Base-by-base conservation (phyloP, 37 sponge, comb jelly and placozoan genomes). In the Ephydatia muelleri region DNA sequence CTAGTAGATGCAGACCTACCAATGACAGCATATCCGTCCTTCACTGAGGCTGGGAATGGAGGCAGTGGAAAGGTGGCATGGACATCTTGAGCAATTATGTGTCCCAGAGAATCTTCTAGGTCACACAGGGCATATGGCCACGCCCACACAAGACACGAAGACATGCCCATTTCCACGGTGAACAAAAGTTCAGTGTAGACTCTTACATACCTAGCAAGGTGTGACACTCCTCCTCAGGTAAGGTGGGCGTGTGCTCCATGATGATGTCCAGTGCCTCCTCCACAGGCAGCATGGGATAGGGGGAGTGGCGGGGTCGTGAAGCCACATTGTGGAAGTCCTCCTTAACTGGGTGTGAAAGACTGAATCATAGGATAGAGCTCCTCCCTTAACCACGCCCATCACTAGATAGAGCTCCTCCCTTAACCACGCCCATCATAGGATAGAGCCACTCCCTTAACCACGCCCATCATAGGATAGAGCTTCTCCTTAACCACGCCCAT, bases 1-100 rank as follows among this genome's bases (percentile, higher is more conserved):
- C 21, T 67, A 72, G 0, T 49, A 6, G 22, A 21, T 13, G 0
- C 25, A 88, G 14, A 80, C 83, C 11, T 69, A 89, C 90, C 85
- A 25, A 96, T 77, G 31, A 99, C 94, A 48, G 99, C 99, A 84
- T 99, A 99, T 21, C 99, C 99, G 88, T 99, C 99, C 67, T 96
- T 99, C 49, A 99, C 73, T 25, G 97, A 95, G 31, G 99, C 99
- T 33, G 91, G 94, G 76, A 95, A 99, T 32, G 98, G 94, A 49
- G 99, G 99, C 26, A 96, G 67, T 23, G 96, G 85, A 21, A 75
- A 80, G 2, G 57, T 34, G 22, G 97, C 94, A 69, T 49, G 4
- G 0, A 99, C 80, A 76, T 89, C 87, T 48, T 85, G 88, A 22
- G 86, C 89, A 26, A 88, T 25, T 22, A 98, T 89, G 70, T 47